A percentile compares a stretch with the other conserved stretches of the same genome.
Evolutionary conservation across 2,113 vertebrate species (phyloP).

Genomic region (Phylloscopus whistleri): DNA sequence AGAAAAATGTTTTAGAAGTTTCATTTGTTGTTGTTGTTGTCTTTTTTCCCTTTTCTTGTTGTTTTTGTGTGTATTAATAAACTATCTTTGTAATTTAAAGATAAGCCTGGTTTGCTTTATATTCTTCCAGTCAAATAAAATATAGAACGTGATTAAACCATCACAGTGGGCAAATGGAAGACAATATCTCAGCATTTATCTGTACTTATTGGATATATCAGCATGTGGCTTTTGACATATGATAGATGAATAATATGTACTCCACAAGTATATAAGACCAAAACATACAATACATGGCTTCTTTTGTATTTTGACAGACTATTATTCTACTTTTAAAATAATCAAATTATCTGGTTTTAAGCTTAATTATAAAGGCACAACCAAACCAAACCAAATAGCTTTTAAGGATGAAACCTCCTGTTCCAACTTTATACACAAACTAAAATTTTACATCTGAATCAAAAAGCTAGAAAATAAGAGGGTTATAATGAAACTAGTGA

Average conservation of each 20-base stretch:
- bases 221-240: not conserved
- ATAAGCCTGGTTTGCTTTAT: too few species aligned
- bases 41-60: too few species aligned
- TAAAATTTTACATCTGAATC: not conserved
- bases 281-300: not conserved
- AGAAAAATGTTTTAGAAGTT: too few species aligned
- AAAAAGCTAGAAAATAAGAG: not conserved
- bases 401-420: not conserved
- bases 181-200: not conserved
- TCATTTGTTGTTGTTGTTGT: too few species aligned
- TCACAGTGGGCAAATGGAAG: not conserved
- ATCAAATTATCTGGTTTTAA: not conserved
- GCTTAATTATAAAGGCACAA: not conserved
- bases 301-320: not conserved
- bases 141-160: too few species aligned
- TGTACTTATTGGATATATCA: not conserved
- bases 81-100: too few species aligned
- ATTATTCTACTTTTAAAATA: not conserved
- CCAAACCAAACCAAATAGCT: not conserved
- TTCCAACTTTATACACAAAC: not conserved
- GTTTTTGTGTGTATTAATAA: too few species aligned
- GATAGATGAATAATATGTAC: not conserved
- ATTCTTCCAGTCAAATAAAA: too few species aligned
- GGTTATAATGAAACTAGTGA: not conserved
- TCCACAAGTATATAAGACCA: not conserved